A percentile compares a stretch with the other conserved stretches of the same genome.
phyloP scores from a whole-genome alignment of 2,113 vertebrate genomes.

The Nothoprocta pentlandii region DNA sequence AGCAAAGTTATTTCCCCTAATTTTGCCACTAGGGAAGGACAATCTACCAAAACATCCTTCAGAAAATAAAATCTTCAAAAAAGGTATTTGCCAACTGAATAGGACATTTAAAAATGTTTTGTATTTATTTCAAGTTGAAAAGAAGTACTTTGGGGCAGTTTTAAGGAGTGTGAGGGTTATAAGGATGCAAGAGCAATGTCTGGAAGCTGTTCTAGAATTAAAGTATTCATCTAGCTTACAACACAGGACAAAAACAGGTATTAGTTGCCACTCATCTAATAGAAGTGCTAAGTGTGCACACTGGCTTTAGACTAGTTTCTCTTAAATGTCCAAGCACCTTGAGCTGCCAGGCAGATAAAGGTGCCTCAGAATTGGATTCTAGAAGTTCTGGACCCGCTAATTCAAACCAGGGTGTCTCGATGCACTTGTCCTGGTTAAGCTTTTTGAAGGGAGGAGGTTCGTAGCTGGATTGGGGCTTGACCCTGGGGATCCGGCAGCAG shows the following conservation, averaged over 20 bases:
- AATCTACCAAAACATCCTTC: not conserved
- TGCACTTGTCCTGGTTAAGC: no score
- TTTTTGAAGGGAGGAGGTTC: no score
- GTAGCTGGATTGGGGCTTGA: no score
- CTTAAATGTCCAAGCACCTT: not conserved
- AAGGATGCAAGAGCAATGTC: not conserved
- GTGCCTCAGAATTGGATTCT: not conserved
- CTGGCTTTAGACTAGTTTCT: fast-evolving
- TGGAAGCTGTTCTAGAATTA: not conserved
- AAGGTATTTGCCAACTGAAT: not conserved
- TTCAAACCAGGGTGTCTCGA: no score
- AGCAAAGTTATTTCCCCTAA: not conserved
- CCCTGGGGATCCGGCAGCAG: no score
- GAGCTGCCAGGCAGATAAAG: not conserved
- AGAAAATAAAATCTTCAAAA: not conserved
- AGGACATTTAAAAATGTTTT: not conserved
- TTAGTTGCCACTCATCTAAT: not conserved
- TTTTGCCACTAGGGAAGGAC: not conserved
- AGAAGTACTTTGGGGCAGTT: fast-evolving
- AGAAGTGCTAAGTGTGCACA: not conserved
- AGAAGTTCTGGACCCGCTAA: no score
- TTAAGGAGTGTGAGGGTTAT: not conserved
- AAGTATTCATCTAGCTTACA: fast-evolving
- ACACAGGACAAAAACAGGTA: not conserved
- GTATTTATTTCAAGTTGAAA: not conserved